Evolutionary conservation across 1,140 invertebrate genomes (phyloP), one percentile per base, ranked within the genome.

Genomic region (Saccostrea cuccullata): DNA sequence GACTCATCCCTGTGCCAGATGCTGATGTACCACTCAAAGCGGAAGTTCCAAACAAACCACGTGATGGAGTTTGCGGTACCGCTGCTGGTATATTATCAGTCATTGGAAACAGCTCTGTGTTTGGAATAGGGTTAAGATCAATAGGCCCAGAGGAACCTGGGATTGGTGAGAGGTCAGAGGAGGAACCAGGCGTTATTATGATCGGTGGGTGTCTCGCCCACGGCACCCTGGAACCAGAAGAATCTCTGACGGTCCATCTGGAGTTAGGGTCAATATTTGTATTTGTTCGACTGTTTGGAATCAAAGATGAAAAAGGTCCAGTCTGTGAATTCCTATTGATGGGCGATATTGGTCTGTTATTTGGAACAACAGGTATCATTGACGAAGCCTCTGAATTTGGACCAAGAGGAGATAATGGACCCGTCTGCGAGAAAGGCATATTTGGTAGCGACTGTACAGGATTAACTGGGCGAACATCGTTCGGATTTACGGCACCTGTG

Each of bases 401-500:
- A 60, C 0, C 20, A 2, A 60, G 13, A 20, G 58, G 58, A 47
- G 60, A 20, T 67, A 17, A 20, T 67, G 15, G 17, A 20, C 60
- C 60, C n/a, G 8, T 26, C 30, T 30, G 26, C 15, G 30, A 15
- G 30, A 77, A 77, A 11, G 26, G 70, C 9, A 77, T 12, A 36
- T 77, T 77, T 77, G 70, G 70, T 77, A 13, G 12, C 13, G 23
- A 12, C 11, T 36, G 70, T 36, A 13, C n/a, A 26, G 23, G 70
- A 64, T 77, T 77, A 26, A 36, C 70, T 77, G 70, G 30, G 15
- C 70, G 70, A 77, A 77, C 70, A 0, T 77, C 70, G 11, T 26
- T 77, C 12, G 70, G 70, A 77, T 4, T 77, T 77, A 77, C 70
- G 13, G 70, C 70, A 77, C 70, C 70, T 77, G 58, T 20, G 58